A percentile compares a stretch with the other conserved stretches of the same genome.
Evolutionary conservation across 2,888 invertebrate genomes (phyloP).

Genomic region (Slavum lentiscoides): DNA sequence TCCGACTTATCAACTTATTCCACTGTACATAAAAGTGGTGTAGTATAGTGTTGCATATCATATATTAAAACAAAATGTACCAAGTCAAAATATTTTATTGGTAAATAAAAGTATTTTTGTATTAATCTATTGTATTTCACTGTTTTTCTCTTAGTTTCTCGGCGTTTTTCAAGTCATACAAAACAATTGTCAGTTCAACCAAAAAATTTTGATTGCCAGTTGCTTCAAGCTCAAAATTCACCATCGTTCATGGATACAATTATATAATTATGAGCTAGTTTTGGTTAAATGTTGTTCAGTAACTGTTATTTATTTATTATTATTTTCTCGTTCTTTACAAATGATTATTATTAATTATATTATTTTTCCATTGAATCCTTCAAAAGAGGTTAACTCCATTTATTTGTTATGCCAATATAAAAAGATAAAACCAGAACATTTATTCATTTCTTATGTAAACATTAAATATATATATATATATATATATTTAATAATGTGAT

Average conservation of each 20-base stretch:
- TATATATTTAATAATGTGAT: conserved; percentile 30
- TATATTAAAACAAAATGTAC: too few relatives aligned
- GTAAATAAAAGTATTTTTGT: background rate
- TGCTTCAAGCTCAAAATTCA: conserved; percentile 42
- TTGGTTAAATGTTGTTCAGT: conserved; percentile 51
- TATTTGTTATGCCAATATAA: conserved; percentile 47
- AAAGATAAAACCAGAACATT: conserved; percentile 30
- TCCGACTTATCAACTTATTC: too few relatives aligned
- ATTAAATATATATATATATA: background rate
- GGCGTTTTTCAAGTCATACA: conserved; percentile 48
- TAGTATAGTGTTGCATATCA: too few relatives aligned
- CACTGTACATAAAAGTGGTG: too few relatives aligned
- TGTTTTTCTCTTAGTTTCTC: conserved; percentile 30
- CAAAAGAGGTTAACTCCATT: conserved; percentile 21
- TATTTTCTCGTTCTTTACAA: conserved; percentile 51
- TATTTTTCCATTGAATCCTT: conserved; percentile 41
- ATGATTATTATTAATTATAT: conserved; percentile 45
- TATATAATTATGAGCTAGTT: conserved; percentile 39
- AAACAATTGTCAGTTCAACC: conserved; percentile 44
- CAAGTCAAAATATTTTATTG: background rate
- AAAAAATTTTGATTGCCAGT: conserved; percentile 44
- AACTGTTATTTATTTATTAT: conserved; percentile 53
- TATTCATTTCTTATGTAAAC: conserved; percentile 9
- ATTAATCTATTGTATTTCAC: background rate
- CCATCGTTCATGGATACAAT: conserved; percentile 16